A percentile compares a stretch with the other conserved stretches of the same genome.
Evolutionary conservation across 2,888 invertebrate species (phyloP).

Genomic region (Ichneumoninae sp.): DNA sequence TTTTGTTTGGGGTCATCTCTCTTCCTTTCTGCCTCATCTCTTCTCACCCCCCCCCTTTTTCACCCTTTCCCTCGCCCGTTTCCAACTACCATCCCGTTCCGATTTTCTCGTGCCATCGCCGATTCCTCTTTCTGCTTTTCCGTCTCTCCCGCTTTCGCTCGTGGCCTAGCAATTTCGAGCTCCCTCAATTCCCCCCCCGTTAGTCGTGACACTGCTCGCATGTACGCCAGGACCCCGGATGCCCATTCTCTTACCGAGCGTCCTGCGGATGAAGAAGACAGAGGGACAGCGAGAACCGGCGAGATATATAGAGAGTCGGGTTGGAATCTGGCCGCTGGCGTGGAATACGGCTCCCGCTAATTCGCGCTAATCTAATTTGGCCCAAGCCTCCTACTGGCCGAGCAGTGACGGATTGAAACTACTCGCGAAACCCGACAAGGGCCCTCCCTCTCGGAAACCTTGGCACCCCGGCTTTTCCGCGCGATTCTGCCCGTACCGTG

Average conservation of each 20-base stretch:
- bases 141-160: slow-evolving; percentile 43
- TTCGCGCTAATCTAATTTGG: slow-evolving; percentile 79
- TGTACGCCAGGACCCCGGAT: slow-evolving; percentile 44
- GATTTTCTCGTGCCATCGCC: slow-evolving; percentile 44
- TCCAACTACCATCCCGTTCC: not conserved
- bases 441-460: slow-evolving; percentile 52
- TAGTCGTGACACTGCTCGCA: slow-evolving; percentile 57
- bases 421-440: slow-evolving; percentile 70
- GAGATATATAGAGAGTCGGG: slow-evolving; percentile 69
- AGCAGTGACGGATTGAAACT: slow-evolving; percentile 75
- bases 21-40: slow-evolving; percentile 32
- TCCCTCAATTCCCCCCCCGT: slow-evolving; percentile 36
- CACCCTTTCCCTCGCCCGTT: not conserved
- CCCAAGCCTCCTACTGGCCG: slow-evolving; percentile 68
- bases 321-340: slow-evolving; percentile 75
- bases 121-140: slow-evolving; percentile 60
- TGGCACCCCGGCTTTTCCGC: slow-evolving; percentile 32
- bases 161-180: slow-evolving; percentile 40
- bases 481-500: not conserved
- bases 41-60: not conserved
- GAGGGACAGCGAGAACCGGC: slow-evolving; percentile 70
- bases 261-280: slow-evolving; percentile 65
- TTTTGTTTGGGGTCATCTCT: slow-evolving; percentile 51
- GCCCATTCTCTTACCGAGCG: slow-evolving; percentile 28
- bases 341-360: slow-evolving; percentile 76